Evolutionary conservation across 2,888 invertebrate genomes (phyloP), one percentile per base, ranked within the genome.

Genomic region (Galeopsomyia nigrocyanea): DNA sequence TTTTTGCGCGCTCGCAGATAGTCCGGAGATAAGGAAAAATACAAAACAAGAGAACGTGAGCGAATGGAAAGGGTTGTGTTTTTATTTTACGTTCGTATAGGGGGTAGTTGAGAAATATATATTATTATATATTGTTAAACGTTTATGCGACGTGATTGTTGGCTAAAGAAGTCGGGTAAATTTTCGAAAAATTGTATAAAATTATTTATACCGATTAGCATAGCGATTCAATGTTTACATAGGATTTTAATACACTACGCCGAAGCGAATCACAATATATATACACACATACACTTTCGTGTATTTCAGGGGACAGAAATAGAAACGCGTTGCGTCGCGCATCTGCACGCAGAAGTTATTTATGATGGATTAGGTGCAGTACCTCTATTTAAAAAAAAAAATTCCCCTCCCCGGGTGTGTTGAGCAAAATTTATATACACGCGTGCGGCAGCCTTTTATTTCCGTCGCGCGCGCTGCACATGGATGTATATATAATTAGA

Each of bases 331-430:
- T 73, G 79, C 79, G 3, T 26, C 26, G 78, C 83, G 82, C 85
- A 84, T 84, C 83, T 84, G 84, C 78, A 82, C 80, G 77, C 60
- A 3, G 82, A n/a, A 86, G 85, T 86, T 86, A 86, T 86, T 86
- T 86, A 85, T 84, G 85, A 84, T 84, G 83, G 85, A 86, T 85
- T 84, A 84, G 82, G 39, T 39, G 39, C 13, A 39, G 39, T 39
- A 10, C 13, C 1, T 10, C 10, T 39, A 79, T 84, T 84, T 84
- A 82, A 82, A 10, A 39, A 13, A 39, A 39, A 39, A 7, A 39
- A 74, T 68, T 51, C 67, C 62, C 66, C 71, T 81, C 81, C 82
- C 78, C 81, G 80, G 81, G 13, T 7, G 13, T 10, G 13, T 7
- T 7, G 39, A 10, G 39, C 39, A 10, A 26, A 85, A 85, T 86